These are phyloP conservation scores for Andrena bicolor DNA, from an alignment of 2,888 invertebrate species.

Conservation along the genomic window DNA sequence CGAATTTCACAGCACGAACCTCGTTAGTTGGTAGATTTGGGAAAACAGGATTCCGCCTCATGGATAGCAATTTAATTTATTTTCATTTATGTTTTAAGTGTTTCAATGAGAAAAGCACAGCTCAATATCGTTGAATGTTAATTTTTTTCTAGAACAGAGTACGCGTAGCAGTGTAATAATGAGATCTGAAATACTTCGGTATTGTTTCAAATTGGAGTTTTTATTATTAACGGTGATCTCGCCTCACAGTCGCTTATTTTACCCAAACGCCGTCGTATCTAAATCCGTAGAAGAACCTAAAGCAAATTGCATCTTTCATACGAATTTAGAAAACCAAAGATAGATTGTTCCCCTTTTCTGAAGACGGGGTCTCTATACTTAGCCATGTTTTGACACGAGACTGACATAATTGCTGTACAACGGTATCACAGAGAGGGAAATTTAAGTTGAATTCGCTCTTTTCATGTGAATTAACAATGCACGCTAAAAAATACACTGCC, in stretches of 20 bases:
- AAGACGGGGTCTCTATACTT: slow-evolving; percentile 55
- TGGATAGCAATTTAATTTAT: too few relatives aligned
- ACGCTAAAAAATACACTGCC: background rate
- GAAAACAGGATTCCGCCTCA: too few relatives aligned
- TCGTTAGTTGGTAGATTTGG: too few relatives aligned
- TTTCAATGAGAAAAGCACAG: too few relatives aligned
- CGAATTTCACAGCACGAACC: too few relatives aligned
- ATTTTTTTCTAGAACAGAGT: too few relatives aligned
- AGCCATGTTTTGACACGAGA: slow-evolving; percentile 58
- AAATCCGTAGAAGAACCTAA: slow-evolving; percentile 60
- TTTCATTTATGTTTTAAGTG: too few relatives aligned
- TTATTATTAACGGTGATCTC: slow-evolving; percentile 8
- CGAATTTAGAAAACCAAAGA: slow-evolving; percentile 63
- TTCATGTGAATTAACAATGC: background rate
- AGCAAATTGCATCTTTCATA: slow-evolving; percentile 59
- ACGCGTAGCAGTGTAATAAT: too few relatives aligned
- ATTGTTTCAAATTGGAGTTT: background rate
- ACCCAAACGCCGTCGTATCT: slow-evolving; percentile 32
- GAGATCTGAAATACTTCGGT: background rate
- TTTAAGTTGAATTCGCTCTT: background rate
- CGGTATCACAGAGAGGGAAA: slow-evolving; percentile 18
- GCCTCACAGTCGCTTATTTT: slow-evolving; percentile 28
- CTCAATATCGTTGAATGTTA: too few relatives aligned
- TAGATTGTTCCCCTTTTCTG: slow-evolving; percentile 62
- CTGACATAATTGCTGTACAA: slow-evolving; percentile 56